These are phyloP conservation scores for Mantis religiosa DNA, from an alignment of 2,888 invertebrate species.

Conservation along the genomic window DNA sequence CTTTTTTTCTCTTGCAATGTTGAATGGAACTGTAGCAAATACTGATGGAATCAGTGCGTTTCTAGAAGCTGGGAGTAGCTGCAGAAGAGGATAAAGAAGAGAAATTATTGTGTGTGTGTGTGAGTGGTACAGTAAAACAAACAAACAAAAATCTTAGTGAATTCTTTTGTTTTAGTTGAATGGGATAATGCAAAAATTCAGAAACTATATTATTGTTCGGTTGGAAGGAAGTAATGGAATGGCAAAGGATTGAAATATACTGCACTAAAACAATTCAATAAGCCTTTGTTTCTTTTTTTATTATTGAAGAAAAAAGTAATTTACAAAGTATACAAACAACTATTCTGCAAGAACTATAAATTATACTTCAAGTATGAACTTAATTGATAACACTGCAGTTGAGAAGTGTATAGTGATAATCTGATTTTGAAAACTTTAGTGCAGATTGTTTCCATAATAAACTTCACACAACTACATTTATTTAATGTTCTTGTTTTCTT, in stretches of 20 bases:
- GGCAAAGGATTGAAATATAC: neutral
- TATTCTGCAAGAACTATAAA: neutral
- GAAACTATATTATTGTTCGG: slow-evolving; percentile 8
- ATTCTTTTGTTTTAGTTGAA: slow-evolving; percentile 16
- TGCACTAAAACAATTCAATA: neutral
- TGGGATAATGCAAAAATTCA: neutral
- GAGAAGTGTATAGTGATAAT: slow-evolving; percentile 11
- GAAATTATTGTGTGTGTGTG: slow-evolving; percentile 13
- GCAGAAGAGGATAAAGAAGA: neutral
- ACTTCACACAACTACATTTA: slow-evolving; percentile 20
- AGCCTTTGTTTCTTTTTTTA: slow-evolving; percentile 11
- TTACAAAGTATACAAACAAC: neutral
- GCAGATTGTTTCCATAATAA: slow-evolving; percentile 14
- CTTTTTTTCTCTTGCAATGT: neutral
- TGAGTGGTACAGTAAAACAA: neutral
- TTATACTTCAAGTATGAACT: neutral
- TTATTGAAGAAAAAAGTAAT: neutral
- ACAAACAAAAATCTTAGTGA: slow-evolving; percentile 16
- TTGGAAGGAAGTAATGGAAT: neutral
- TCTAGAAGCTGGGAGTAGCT: neutral
- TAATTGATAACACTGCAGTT: neutral
- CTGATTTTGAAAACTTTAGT: slow-evolving; percentile 18
- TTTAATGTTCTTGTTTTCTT: slow-evolving; percentile 23
- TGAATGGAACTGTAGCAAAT: neutral
- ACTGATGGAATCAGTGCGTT: neutral